Base-by-base conservation (phyloP, 92 coral and sea anemone genomes). In the Umimayanthus kanabou region DNA sequence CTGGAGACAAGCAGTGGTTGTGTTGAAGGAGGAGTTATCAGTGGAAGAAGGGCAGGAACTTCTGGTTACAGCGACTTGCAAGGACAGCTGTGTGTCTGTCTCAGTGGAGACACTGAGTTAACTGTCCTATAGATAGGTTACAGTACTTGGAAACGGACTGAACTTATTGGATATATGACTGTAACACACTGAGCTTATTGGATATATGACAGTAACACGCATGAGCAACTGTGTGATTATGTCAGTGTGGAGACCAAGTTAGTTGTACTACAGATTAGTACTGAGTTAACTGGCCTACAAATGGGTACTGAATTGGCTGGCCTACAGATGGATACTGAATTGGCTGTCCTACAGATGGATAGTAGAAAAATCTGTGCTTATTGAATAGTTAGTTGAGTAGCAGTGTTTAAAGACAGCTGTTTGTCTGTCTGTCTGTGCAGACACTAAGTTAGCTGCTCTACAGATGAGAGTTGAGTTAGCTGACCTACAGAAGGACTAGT, bases 1-100 rank as follows among this genome's bases (percentile, higher is more conserved):
- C 45, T 97, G 98, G 94, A 95, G 95, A 66, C 97, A 95, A 88
- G 99, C 98, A n/a, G 96, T 92, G 9, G 85, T 91, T 39, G 79
- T 97, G 47, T 80, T 97, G 64, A 88, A 91, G 69, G 88, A 92
- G 1, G 91, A 93, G 70, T 65, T 97, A 15, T 9, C 58, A 29
- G 98, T 97, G 0, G 71, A 87, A 40, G 85, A 89, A 77, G 99
- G 97, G 9, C 93, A 97, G 65, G 93, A 92, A 55, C 79, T 97
- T 22, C 8, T 95, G 11, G 88, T 97, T 37, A 84, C 73, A 28
- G 95, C 92, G 4, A 89, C 92, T 3, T 92, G 98, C 86, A 96
- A 93, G 70, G 91, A 93, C 75, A 97, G 99, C 73, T 92, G 97
- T 78, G 79, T 97, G 29, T 84, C 82, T n/a, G 83, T 92, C 23